phyloP scores from a whole-genome alignment of 2,888 invertebrate species.

The Perizoma flavofasciatum region DNA sequence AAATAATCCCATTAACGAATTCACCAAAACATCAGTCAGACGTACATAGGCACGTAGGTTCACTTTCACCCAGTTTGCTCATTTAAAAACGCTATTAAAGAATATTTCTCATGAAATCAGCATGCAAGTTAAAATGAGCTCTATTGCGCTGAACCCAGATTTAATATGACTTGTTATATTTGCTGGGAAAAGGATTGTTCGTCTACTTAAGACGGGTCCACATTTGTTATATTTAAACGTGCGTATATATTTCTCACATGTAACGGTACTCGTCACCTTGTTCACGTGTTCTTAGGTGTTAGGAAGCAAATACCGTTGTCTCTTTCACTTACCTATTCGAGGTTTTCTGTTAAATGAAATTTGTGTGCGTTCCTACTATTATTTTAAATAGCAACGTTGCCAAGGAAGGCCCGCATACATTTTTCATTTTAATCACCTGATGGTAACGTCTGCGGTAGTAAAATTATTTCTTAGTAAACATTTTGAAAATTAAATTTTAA shows the following conservation, averaged over 20 bases:
- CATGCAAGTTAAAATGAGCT: neutral
- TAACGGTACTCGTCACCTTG: no score
- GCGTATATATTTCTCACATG: no score
- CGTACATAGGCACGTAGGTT: no score
- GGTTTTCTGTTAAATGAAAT: neutral
- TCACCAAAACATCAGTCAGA: conserved; percentile 24
- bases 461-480: conserved; percentile 69
- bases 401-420: conserved; percentile 23
- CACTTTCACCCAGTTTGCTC: conserved; percentile 22
- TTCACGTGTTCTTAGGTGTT: no score
- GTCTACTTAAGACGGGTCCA: no score
- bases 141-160: neutral
- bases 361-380: conserved; percentile 1
- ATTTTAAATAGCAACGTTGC: conserved; percentile 8
- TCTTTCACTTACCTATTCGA: no score
- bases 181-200: no score
- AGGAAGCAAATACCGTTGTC: no score
- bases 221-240: no score
- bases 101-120: conserved; percentile 4
- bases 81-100: conserved; percentile 11
- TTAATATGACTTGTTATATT: neutral
- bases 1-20: conserved; percentile 21
- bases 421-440: conserved; percentile 34
- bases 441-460: conserved; percentile 60
- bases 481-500: conserved; percentile 67